Base-by-base conservation (phyloP, 2,113 vertebrate species). In the Sitta europaea region DNA sequence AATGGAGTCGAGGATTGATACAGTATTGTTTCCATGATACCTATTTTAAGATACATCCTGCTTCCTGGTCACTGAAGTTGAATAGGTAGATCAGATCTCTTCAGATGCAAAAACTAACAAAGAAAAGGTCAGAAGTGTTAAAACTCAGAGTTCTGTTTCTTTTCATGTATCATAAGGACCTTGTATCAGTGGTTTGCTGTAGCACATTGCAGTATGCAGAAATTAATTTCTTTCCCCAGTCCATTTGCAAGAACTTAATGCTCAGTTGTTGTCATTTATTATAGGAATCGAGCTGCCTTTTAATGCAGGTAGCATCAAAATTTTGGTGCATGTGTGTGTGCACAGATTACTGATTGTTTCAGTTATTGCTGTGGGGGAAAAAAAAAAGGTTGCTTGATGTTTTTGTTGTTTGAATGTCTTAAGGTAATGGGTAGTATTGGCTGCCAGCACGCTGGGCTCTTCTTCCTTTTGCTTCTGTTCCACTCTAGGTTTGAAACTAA, bases 331-430 rank as follows among this genome's bases (percentile, higher is more conserved):
- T 4, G 1, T 47, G 17, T 27, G 15, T 43, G 15, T 53, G 24
- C 31, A 22, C 1, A 3, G 19, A 47, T 70, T 79, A 72, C 58
- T 20, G 72, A 48, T 84, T 66, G 29, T 43, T 78, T 62, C 87
- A 67, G 0, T 58, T 50, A 38, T n/a, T 85, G 31, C 48, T 28
- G 28, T 7, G 43, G 18, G 43, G 19, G 43, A 2, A 0, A 1
- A 7, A 25, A 27, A 7, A 53, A 5, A 6, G 4, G 4, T 93
- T 61, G 21, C 27, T 86, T 83, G 20, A 42, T 73, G 14, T 83
- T 77, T 90, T 76, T 77, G 22, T 21, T 80, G 4, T 67, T 86
- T 45, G 24, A 63, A 2, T 53, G 48, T 70, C 58, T 51, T 74
- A 55, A 55, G 40, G 40, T 55, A 83, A 9, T 14, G 55, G 55